Evolutionary conservation across 2,888 invertebrate genomes (phyloP).

Genomic region (Euclidia mi): DNA sequence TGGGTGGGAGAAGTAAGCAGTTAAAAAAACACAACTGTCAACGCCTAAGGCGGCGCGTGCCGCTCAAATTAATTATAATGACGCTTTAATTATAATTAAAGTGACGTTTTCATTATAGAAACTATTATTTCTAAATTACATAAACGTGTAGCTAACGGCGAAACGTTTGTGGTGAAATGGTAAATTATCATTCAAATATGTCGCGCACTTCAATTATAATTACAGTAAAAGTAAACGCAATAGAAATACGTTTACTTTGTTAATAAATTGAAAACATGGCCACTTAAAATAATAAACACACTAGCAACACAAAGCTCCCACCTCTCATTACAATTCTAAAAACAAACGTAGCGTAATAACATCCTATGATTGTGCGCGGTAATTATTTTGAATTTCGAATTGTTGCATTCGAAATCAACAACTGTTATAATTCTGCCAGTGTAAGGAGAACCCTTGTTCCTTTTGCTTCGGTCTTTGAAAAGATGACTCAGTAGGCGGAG

Average conservation of each 20-base stretch:
- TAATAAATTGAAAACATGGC: conserved; percentile 21
- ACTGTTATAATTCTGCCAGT: conserved; percentile 71
- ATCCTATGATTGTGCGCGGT: conserved; percentile 66
- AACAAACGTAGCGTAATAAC: conserved; percentile 77
- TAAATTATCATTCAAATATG: conserved; percentile 32
- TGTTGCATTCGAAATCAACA: conserved; percentile 77
- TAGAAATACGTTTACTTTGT: conserved; percentile 8
- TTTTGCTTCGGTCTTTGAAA: conserved; percentile 55
- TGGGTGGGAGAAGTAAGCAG: conserved; percentile 40
- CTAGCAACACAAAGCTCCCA: conserved; percentile 62
- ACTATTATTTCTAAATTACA: conserved; percentile 62
- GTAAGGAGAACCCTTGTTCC: conserved; percentile 57
- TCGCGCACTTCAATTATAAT: conserved; percentile 15
- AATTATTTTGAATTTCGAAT: conserved; percentile 76
- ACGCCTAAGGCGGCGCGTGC: conserved; percentile 72
- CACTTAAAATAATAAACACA: conserved; percentile 63
- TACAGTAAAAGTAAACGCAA: conserved; percentile 18
- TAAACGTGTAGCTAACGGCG: conserved; percentile 27
- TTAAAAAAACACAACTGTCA: conserved; percentile 71
- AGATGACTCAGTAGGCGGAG: conserved; percentile 56
- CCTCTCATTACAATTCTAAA: conserved; percentile 70
- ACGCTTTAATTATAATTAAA: conserved; percentile 79
- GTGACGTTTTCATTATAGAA: conserved; percentile 73
- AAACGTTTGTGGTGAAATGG: conserved; percentile 33
- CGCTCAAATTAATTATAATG: conserved; percentile 76